These are phyloP conservation scores for Pyxicephalus adspersus DNA, from an alignment of 2,113 vertebrate species.

Conservation along the genomic window DNA sequence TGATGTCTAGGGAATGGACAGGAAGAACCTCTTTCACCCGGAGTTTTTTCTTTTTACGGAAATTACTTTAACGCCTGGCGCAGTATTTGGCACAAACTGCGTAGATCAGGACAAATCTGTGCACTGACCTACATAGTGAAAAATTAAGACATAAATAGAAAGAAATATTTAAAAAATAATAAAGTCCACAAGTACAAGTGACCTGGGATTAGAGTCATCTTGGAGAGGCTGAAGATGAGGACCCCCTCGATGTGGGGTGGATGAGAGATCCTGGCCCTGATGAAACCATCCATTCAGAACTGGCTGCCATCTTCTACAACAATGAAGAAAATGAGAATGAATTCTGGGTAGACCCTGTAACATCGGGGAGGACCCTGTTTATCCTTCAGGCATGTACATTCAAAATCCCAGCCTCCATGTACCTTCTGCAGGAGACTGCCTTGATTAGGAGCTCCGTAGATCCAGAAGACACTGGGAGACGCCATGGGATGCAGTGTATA, in stretches of 20 bases:
- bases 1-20: no score
- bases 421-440: background rate
- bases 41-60: no score
- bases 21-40: no score
- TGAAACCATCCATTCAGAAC: no score
- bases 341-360: slow-evolving; percentile 29
- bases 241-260: no score
- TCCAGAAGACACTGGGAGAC: background rate
- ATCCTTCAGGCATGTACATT: background rate
- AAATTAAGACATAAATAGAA: no score
- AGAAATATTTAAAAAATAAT: background rate
- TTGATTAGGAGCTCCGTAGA: background rate
- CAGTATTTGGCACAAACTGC: slow-evolving; percentile 25
- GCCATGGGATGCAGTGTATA: background rate
- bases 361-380: slow-evolving; percentile 33
- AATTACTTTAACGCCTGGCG: background rate
- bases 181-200: background rate
- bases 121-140: no score
- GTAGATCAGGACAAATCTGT: background rate
- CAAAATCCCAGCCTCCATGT: background rate
- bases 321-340: background rate
- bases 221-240: no score
- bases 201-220: background rate
- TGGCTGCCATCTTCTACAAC: no score
- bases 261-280: no score